phyloP scores from a whole-genome alignment of 1,140 invertebrate genomes.

The Musca vetustissima region DNA sequence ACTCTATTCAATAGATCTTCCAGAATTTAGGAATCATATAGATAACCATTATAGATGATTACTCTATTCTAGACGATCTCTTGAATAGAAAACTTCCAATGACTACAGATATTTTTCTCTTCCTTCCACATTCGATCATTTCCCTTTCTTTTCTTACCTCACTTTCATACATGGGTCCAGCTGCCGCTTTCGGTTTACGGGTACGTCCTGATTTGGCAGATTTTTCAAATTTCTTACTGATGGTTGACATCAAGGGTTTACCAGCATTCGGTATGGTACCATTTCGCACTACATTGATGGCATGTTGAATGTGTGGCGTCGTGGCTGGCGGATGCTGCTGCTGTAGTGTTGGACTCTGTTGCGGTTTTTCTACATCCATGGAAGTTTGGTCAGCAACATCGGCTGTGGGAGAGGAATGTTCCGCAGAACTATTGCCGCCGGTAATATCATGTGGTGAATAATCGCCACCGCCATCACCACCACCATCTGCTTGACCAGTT shows the following conservation, averaged over 20 bases:
- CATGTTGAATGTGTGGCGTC: constrained; percentile 6
- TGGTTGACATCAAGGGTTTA: constrained; percentile 42
- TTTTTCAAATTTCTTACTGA: constrained; percentile 47
- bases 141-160: constrained; percentile 31
- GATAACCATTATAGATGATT: no score
- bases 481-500: not conserved
- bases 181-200: constrained; percentile 42
- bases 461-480: no score
- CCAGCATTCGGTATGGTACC: constrained; percentile 53
- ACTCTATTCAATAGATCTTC: no score
- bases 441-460: not conserved
- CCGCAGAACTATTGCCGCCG: not conserved
- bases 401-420: constrained; percentile 7
- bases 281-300: constrained; percentile 37
- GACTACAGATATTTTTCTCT: no score
- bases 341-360: no score
- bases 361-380: no score
- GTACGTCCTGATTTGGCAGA: constrained; percentile 38
- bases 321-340: no score
- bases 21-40: no score
- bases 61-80: no score
- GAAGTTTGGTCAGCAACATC: not conserved
- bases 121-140: no score
- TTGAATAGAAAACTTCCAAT: no score
- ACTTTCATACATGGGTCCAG: constrained; percentile 54